Conservation (phyloP, 2,797 vertebrate species). For the Crax fasciolata region DNA sequence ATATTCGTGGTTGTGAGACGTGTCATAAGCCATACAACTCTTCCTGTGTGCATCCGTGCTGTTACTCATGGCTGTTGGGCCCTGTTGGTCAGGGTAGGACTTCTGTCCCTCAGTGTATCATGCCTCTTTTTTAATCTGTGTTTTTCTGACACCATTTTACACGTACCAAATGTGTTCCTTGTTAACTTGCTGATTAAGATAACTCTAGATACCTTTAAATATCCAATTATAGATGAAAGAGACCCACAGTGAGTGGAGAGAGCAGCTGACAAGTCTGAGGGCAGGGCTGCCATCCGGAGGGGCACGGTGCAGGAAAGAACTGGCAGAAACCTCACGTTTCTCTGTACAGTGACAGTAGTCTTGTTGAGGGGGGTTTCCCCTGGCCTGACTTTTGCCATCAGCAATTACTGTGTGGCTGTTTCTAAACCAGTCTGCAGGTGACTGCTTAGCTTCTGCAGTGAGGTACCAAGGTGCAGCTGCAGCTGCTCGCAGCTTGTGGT, state of each 20-base stretch:
- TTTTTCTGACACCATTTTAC: not conserved
- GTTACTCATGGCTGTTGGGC: not conserved
- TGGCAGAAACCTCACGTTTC: not conserved
- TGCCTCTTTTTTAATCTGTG: constrained; percentile 27
- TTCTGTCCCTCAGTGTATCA: not conserved
- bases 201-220: not conserved
- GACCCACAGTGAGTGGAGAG: not conserved
- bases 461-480: not conserved
- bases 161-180: not conserved
- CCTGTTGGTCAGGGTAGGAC: not conserved
- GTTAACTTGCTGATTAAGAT: not conserved
- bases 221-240: not conserved
- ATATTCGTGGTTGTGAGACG: not conserved
- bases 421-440: not conserved
- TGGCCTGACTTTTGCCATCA: not conserved
- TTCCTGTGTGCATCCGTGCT: not conserved
- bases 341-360: not conserved
- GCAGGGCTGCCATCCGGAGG: not conserved
- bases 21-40: constrained; percentile 2
- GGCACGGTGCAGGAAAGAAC: not conserved
- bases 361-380: not conserved
- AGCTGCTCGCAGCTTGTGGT: not conserved
- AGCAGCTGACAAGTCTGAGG: not conserved
- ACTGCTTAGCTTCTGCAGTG: not conserved
- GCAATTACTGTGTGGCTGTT: not conserved